Conservation (phyloP, 2,113 vertebrate genomes). For the Siphamia tubifer region DNA sequence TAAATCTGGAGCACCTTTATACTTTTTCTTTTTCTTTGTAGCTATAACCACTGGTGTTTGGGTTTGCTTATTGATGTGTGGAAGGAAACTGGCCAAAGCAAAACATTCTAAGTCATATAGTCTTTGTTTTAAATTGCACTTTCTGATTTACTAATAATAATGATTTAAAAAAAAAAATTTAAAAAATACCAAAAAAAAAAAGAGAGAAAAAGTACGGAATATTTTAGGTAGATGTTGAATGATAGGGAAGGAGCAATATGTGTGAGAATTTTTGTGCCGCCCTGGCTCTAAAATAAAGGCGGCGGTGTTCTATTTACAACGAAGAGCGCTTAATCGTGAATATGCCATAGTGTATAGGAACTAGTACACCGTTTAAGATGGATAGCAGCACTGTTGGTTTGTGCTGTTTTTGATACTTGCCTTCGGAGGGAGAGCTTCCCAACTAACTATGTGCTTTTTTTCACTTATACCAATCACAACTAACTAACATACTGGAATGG, state of each 20-base stretch:
- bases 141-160: conserved; percentile 70
- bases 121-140: conserved; percentile 83
- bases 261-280: conserved; percentile 44
- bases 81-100: conserved; percentile 83
- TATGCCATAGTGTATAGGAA: conserved; percentile 79
- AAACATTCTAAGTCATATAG: conserved; percentile 73
- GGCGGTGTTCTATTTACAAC: conserved; percentile 62
- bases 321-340: conserved; percentile 73
- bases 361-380: conserved; percentile 71
- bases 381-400: conserved; percentile 77
- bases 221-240: conserved; percentile 46
- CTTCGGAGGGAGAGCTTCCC: conserved; percentile 80
- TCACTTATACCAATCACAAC: conserved; percentile 71
- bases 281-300: conserved; percentile 53
- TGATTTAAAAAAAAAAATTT: too few species aligned
- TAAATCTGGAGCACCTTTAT: conserved; percentile 69
- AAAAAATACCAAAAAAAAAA: conserved; percentile 17
- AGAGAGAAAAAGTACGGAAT: conserved; percentile 29
- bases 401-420: conserved; percentile 82
- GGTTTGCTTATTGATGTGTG: conserved; percentile 59
- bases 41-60: conserved; percentile 73
- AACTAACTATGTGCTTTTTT: conserved; percentile 78
- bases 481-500: conserved; percentile 73
- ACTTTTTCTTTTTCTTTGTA: conserved; percentile 71
- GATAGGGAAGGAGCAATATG: conserved; percentile 56